A percentile compares a stretch with the other conserved stretches of the same genome.
Conservation (phyloP, 2,888 invertebrate genomes). For the Exephanes ischioxanthus region DNA sequence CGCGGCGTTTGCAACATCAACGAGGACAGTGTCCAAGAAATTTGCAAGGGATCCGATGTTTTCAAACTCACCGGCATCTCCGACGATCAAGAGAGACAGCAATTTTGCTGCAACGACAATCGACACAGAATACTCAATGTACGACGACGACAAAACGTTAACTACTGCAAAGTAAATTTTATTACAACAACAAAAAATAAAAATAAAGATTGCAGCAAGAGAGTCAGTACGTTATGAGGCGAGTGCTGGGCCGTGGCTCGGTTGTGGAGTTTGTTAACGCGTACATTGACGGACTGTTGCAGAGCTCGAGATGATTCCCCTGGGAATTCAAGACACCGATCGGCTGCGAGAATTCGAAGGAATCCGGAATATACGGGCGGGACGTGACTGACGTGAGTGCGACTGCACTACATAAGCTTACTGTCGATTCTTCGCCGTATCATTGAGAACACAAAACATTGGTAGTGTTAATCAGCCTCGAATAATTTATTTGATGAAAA, state of each 20-base stretch:
- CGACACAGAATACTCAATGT: slow-evolving; percentile 10
- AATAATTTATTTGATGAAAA: too few relatives aligned
- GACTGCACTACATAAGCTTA: too few relatives aligned
- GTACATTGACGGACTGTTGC: slow-evolving; percentile 84
- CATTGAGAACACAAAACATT: too few relatives aligned
- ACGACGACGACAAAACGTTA: slow-evolving; percentile 26
- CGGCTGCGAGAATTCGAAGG: too few relatives aligned
- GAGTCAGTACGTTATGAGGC: slow-evolving; percentile 88
- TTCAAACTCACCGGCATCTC: slow-evolving; percentile 70
- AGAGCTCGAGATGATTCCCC: slow-evolving; percentile 73
- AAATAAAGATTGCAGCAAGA: slow-evolving; percentile 87
- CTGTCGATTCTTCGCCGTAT: too few relatives aligned
- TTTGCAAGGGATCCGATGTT: slow-evolving; percentile 78
- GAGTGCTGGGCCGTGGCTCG: slow-evolving; percentile 82
- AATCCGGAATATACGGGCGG: too few relatives aligned
- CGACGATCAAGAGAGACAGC: slow-evolving; percentile 68
- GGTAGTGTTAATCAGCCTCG: too few relatives aligned
- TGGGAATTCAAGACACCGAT: slow-evolving; percentile 71
- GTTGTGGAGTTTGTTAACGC: slow-evolving; percentile 85
- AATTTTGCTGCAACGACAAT: slow-evolving; percentile 74
- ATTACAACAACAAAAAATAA: background rate
- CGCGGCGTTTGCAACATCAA: too few relatives aligned
- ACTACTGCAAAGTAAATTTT: background rate
- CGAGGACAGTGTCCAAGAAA: slow-evolving; percentile 50
- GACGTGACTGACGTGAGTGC: too few relatives aligned